Evolutionary conservation across 1,140 invertebrate genomes (phyloP).

Genomic region (Pomacea maculata): DNA sequence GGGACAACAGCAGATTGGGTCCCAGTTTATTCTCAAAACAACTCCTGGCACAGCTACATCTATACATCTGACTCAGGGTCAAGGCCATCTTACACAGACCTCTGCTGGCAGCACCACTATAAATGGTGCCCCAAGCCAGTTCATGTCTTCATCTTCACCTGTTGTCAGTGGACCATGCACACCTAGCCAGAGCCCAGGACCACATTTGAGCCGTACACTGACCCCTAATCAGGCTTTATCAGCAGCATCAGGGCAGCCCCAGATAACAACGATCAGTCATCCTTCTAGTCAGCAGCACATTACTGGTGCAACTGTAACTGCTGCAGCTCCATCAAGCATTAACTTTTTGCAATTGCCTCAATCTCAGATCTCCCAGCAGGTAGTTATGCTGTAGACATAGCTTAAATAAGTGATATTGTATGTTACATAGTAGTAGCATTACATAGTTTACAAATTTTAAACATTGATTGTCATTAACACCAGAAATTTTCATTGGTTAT

Average conservation of each 20-base stretch:
- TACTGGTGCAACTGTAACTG: constrained; percentile 15
- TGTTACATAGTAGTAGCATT: too few species aligned
- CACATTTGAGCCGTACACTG: constrained; percentile 37
- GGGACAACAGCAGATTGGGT: constrained; percentile 20
- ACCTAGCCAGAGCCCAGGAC: constrained; percentile 38
- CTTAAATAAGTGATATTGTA: too few species aligned
- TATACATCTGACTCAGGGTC: constrained; percentile 23
- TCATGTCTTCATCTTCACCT: constrained; percentile 28
- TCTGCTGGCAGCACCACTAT: not conserved
- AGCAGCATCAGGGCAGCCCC: too few species aligned
- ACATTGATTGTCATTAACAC: too few species aligned
- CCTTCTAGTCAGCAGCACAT: not conserved
- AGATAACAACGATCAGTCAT: not conserved
- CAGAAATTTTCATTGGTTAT: too few species aligned
- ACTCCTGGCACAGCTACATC: constrained; percentile 18
- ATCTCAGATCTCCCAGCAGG: constrained; percentile 22
- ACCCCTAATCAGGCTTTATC: constrained; percentile 29
- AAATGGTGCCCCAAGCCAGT: constrained; percentile 24
- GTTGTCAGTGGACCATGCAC: constrained; percentile 36
- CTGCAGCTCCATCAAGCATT: constrained; percentile 31
- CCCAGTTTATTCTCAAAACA: constrained; percentile 38
- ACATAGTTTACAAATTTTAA: too few species aligned
- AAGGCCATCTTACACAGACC: not conserved
- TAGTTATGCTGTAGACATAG: not conserved
- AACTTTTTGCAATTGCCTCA: constrained; percentile 25